Evolutionary conservation across 2,113 vertebrate genomes (phyloP).

Genomic region (Indicator indicator): DNA sequence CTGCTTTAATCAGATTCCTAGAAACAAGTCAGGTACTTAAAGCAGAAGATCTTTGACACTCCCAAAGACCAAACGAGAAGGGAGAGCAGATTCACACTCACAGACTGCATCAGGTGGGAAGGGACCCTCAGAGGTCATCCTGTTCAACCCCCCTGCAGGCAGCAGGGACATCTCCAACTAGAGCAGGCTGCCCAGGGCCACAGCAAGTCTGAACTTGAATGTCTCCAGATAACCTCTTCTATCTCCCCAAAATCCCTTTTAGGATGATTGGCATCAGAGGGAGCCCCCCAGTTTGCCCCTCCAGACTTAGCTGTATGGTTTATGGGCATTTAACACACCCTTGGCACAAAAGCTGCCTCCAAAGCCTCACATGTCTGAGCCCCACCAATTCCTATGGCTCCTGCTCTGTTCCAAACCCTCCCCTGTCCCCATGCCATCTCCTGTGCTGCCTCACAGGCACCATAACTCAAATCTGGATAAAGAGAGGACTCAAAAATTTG

Average conservation of each 20-base stretch:
- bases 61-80: neutral
- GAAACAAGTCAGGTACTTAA: constrained; percentile 55
- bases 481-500: neutral
- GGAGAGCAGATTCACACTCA: neutral
- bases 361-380: neutral
- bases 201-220: no score
- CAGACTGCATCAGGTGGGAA: no score
- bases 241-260: neutral
- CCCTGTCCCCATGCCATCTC: neutral
- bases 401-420: neutral
- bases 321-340: neutral
- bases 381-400: neutral
- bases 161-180: no score
- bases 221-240: neutral
- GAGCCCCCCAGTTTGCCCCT: neutral
- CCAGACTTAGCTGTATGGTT: neutral
- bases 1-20: constrained; percentile 69
- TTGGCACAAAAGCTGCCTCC: neutral
- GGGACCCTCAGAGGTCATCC: no score
- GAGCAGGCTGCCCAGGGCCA: no score
- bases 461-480: neutral
- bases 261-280: neutral
- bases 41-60: constrained; percentile 32
- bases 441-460: neutral
- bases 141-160: no score